A percentile compares a stretch with the other conserved stretches of the same genome.
These are phyloP conservation scores for Idaea dimidiata DNA, from an alignment of 2,888 invertebrate genomes.

Conservation along the genomic window DNA sequence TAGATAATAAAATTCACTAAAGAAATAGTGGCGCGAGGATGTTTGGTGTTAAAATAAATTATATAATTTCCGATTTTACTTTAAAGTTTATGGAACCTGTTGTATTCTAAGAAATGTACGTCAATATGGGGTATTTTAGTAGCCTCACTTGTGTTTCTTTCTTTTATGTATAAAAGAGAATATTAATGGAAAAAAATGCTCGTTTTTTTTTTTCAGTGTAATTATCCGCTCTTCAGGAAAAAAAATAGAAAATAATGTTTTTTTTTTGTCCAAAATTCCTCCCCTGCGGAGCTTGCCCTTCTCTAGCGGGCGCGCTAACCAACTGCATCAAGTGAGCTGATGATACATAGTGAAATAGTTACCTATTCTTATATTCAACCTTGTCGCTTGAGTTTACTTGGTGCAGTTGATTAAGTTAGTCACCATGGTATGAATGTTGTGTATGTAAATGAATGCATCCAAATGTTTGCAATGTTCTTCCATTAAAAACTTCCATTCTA, in stretches of 20 bases:
- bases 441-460: not conserved
- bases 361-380: too few species aligned
- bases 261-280: too few species aligned
- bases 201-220: too few species aligned
- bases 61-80: not conserved
- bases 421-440: not conserved
- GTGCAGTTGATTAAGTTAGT: not conserved
- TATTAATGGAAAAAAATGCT: too few species aligned
- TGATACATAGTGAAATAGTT: too few species aligned
- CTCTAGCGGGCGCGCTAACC: too few species aligned
- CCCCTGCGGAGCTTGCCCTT: too few species aligned
- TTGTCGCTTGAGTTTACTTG: too few species aligned
- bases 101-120: not conserved
- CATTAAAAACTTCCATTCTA: too few species aligned
- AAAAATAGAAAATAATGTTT: too few species aligned
- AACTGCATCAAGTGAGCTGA: too few species aligned
- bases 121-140: not conserved
- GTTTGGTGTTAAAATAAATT: not conserved
- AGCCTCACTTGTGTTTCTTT: not conserved
- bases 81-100: not conserved
- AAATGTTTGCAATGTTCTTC: not conserved
- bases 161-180: not conserved
- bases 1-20: not conserved
- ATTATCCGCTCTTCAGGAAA: too few species aligned
- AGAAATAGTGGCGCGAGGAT: not conserved